Conservation (phyloP, 2,113 vertebrate genomes). For the Drymodes brunneopygia region DNA sequence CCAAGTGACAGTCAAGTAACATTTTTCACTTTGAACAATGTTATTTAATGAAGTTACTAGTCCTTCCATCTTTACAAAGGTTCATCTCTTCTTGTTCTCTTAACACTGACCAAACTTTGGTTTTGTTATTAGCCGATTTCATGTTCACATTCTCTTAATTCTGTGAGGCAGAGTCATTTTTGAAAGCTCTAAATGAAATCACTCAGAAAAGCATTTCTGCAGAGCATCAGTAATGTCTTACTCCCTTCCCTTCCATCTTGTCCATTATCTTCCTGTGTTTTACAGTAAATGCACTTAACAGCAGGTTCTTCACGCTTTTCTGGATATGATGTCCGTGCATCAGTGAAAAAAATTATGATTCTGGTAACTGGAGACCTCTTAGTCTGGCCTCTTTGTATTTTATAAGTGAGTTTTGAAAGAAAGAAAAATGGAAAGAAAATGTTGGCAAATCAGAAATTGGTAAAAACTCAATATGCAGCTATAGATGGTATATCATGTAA, state of each 20-base stretch:
- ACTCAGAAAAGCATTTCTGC: background rate
- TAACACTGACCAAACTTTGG: background rate
- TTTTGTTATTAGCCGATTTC: background rate
- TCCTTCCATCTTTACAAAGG: background rate
- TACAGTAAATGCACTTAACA: background rate
- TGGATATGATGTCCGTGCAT: background rate
- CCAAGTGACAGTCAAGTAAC: background rate
- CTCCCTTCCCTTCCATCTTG: background rate
- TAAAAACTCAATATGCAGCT: background rate
- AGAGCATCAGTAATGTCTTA: background rate
- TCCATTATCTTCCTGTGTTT: background rate
- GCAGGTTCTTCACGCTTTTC: background rate
- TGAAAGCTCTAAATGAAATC: background rate
- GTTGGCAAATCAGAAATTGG: background rate
- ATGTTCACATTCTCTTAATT: background rate
- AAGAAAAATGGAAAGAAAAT: background rate
- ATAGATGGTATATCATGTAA: background rate
- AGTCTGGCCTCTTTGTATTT: background rate
- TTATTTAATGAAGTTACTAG: background rate
- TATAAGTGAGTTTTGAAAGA: background rate
- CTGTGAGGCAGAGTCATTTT: background rate
- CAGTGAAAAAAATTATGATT: background rate
- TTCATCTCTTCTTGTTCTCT: background rate
- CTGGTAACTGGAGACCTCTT: background rate
- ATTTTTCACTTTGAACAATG: background rate